Percentiles rank a stretch among this genome's conserved stretches.
Conservation (phyloP, 1,140 invertebrate genomes). For the Papilio polytes region DNA sequence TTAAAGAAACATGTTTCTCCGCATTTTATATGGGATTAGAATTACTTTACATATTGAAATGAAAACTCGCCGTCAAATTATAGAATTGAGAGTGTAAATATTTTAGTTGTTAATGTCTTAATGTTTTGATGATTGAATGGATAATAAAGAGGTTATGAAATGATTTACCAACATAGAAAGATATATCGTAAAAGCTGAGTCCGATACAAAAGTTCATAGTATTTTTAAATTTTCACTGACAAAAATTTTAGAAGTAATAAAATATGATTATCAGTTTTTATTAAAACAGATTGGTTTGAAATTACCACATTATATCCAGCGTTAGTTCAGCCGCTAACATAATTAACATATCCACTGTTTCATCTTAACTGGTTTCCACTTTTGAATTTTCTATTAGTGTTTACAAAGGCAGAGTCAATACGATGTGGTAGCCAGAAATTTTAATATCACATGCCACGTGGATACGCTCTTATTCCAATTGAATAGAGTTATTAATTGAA, state of each 20-base stretch:
- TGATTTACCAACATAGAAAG: background rate
- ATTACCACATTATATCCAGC: background rate
- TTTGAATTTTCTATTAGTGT: conserved; percentile 71
- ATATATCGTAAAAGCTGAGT: too few species aligned
- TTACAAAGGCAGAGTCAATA: conserved; percentile 74
- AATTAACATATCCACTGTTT: conserved; percentile 79
- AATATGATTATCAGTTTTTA: conserved; percentile 18
- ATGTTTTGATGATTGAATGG: conserved; percentile 20
- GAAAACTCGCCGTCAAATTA: conserved; percentile 40
- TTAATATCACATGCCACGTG: conserved; percentile 49
- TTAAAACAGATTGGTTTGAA: conserved; percentile 18
- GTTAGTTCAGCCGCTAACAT: conserved; percentile 47
- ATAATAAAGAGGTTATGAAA: background rate
- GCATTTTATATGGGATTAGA: conserved; percentile 51
- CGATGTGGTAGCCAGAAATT: conserved; percentile 59
- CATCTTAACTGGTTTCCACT: conserved; percentile 74
- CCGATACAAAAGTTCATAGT: too few species aligned
- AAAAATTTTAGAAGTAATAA: background rate
- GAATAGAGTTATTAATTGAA: conserved; percentile 49
- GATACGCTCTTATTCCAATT: conserved; percentile 44
- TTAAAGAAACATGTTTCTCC: conserved; percentile 54
- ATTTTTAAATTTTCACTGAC: too few species aligned
- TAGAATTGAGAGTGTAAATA: conserved; percentile 27
- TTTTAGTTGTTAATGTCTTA: conserved; percentile 31
- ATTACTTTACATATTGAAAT: conserved; percentile 45